phyloP scores from a whole-genome alignment of 2,113 vertebrate genomes.

The Orycteropus afer region DNA sequence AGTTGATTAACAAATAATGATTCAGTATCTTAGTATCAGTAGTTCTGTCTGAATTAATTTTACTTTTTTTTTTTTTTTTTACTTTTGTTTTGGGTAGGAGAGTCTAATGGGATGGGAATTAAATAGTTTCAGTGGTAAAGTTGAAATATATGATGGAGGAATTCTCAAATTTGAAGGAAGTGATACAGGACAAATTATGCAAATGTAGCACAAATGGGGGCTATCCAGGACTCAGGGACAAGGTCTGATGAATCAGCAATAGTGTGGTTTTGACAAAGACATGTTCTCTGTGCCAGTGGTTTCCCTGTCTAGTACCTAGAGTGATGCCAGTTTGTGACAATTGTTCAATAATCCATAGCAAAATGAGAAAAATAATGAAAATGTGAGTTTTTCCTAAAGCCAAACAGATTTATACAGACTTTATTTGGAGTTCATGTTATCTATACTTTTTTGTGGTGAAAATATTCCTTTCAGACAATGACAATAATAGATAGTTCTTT shows the following conservation, averaged over 20 bases:
- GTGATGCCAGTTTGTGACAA: not conserved
- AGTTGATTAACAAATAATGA: conserved; percentile 28
- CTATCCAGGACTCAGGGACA: not conserved
- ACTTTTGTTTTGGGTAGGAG: not conserved
- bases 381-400: not conserved
- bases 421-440: not conserved
- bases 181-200: not conserved
- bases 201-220: not conserved
- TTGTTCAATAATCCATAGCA: not conserved
- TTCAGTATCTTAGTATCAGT: too few species aligned
- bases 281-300: not conserved
- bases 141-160: not conserved
- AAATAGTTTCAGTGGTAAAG: not conserved
- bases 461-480: not conserved
- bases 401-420: not conserved
- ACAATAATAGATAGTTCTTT: not conserved
- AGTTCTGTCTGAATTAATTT: not conserved
- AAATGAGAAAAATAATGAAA: not conserved
- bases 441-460: not conserved
- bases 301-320: not conserved
- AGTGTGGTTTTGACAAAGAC: not conserved
- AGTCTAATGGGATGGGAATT: not conserved
- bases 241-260: not conserved
- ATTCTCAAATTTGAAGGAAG: not conserved
- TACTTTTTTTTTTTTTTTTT: not conserved